A percentile compares a stretch with the other conserved stretches of the same genome.
These are phyloP conservation scores for Cossypha heuglini DNA, from an alignment of 2,797 vertebrate genomes.

Conservation along the genomic window DNA sequence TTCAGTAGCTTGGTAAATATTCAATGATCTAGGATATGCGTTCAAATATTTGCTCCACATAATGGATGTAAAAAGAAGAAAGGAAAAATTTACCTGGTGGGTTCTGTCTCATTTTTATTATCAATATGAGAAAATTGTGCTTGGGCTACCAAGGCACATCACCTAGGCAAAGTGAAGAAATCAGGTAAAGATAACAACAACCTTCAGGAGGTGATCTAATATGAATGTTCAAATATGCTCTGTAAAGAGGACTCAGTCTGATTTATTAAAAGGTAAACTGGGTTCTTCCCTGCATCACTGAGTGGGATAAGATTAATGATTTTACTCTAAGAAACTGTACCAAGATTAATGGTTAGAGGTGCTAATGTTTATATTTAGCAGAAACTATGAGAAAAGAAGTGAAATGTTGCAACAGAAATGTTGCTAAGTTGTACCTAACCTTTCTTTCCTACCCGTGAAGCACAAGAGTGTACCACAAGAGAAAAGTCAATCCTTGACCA, in stretches of 20 bases:
- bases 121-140: neutral
- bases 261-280: neutral
- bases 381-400: neutral
- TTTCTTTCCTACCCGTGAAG: neutral
- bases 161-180: neutral
- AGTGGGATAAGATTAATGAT: neutral
- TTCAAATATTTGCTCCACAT: neutral
- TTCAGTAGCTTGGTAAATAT: conserved; percentile 39
- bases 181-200: neutral
- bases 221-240: neutral
- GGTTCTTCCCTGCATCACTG: neutral
- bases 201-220: neutral
- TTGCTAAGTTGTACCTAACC: neutral
- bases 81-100: neutral
- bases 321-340: neutral
- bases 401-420: neutral
- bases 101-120: neutral
- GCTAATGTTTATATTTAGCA: neutral
- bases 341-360: neutral
- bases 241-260: neutral
- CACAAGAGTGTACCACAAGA: neutral
- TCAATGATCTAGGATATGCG: neutral
- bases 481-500: neutral
- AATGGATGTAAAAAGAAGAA: neutral
- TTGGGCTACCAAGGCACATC: neutral